phyloP scores from a whole-genome alignment of 2,113 vertebrate species.

The Tinamus guttatus region DNA sequence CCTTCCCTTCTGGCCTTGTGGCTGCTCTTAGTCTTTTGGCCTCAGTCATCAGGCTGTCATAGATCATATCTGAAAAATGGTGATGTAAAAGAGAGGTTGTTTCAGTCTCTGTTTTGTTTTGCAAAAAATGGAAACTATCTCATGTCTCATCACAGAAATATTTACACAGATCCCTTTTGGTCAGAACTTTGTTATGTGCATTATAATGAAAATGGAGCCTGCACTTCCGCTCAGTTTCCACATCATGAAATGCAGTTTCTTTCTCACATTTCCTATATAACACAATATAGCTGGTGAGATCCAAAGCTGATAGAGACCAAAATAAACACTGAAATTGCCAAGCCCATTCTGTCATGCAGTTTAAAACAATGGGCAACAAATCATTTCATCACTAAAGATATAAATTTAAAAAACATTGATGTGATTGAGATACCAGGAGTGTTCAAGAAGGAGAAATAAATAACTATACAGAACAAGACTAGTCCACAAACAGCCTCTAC shows the following conservation, averaged over 20 bases:
- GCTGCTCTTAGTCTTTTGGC: neutral
- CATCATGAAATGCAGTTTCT: neutral
- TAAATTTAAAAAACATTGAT: neutral
- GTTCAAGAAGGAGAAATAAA: neutral
- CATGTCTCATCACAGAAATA: neutral
- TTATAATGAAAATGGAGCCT: neutral
- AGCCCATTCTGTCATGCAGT: neutral
- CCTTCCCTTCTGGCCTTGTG: neutral
- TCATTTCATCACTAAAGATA: neutral
- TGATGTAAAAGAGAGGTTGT: neutral
- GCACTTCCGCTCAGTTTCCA: slow-evolving; percentile 15
- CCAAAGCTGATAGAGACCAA: neutral
- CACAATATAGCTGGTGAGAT: slow-evolving; percentile 30
- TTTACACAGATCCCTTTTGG: neutral
- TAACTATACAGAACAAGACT: neutral
- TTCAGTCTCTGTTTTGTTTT: neutral
- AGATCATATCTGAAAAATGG: neutral
- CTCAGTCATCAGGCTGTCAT: neutral
- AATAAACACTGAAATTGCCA: slow-evolving; percentile 32
- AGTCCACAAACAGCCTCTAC: neutral
- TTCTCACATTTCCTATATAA: neutral
- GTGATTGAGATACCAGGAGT: neutral
- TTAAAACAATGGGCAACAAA: slow-evolving; percentile 29
- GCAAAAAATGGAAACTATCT: neutral
- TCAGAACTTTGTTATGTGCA: neutral